phyloP scores from a whole-genome alignment of 2,888 invertebrate species.

The Philaethria dido region DNA sequence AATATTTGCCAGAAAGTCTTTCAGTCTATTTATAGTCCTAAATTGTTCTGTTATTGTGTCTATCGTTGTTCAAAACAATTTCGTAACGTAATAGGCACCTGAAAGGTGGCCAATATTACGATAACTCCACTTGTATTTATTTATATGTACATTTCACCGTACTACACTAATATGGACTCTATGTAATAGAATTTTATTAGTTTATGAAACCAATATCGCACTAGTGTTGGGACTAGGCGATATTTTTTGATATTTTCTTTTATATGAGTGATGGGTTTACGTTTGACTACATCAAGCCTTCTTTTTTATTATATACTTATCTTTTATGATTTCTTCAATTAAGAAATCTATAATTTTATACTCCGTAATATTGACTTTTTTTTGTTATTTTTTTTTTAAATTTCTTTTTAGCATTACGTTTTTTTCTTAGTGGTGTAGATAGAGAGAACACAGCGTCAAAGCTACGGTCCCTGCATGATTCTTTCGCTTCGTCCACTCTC shows the following conservation, averaged over 20 bases:
- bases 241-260: neutral
- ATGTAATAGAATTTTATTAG: constrained; percentile 45
- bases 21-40: neutral
- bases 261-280: too few relatives aligned
- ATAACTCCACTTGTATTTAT: constrained; percentile 25
- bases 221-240: constrained; percentile 34
- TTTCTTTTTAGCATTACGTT: too few relatives aligned
- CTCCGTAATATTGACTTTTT: too few relatives aligned
- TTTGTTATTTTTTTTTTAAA: too few relatives aligned
- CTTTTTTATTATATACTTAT: too few relatives aligned
- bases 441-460: too few relatives aligned
- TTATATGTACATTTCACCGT: constrained; percentile 27
- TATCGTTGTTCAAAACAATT: constrained; percentile 7
- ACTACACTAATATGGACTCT: constrained; percentile 39
- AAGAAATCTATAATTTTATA: too few relatives aligned
- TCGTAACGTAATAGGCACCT: neutral
- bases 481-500: too few relatives aligned
- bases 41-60: neutral
- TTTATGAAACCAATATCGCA: constrained; percentile 46
- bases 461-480: too few relatives aligned
- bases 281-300: too few relatives aligned
- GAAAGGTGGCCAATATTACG: constrained; percentile 19
- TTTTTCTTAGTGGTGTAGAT: too few relatives aligned
- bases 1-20: neutral
- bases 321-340: too few relatives aligned